phyloP scores from a whole-genome alignment of 2,113 vertebrate species.

The Scomber japonicus region DNA sequence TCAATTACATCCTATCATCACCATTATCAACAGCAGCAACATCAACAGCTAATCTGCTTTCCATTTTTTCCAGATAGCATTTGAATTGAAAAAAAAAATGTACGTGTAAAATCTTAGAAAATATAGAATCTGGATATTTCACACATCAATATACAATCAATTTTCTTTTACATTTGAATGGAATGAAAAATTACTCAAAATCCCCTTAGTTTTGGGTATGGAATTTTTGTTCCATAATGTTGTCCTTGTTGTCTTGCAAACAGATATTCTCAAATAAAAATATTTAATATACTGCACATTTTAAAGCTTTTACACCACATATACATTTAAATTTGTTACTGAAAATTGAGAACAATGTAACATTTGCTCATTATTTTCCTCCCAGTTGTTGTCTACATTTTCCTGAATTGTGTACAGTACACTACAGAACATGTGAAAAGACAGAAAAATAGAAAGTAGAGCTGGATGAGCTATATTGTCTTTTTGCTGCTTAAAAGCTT shows the following conservation, averaged over 20 bases:
- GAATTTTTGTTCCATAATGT: no score
- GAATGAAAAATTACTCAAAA: no score
- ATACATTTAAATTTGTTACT: background rate
- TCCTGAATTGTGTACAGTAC: background rate
- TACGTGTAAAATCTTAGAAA: background rate
- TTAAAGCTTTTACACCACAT: background rate
- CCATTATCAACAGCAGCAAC: constrained; percentile 57
- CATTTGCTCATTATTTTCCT: background rate
- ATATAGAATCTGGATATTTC: constrained; percentile 15
- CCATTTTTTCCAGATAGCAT: constrained; percentile 51
- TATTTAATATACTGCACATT: background rate
- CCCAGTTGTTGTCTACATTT: background rate
- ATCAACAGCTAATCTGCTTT: constrained; percentile 63
- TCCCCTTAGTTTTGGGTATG: no score
- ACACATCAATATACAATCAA: background rate
- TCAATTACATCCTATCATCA: constrained; percentile 66
- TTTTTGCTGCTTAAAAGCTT: background rate
- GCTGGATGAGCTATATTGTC: background rate
- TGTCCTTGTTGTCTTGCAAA: background rate
- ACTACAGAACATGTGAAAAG: background rate
- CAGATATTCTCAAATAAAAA: background rate
- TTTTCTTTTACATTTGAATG: no score
- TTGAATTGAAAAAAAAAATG: constrained; percentile 56
- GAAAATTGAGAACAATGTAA: no score
- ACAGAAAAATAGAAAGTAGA: background rate